Evolutionary conservation across 2,888 invertebrate genomes (phyloP).

Genomic region (Encarsia formosa): DNA sequence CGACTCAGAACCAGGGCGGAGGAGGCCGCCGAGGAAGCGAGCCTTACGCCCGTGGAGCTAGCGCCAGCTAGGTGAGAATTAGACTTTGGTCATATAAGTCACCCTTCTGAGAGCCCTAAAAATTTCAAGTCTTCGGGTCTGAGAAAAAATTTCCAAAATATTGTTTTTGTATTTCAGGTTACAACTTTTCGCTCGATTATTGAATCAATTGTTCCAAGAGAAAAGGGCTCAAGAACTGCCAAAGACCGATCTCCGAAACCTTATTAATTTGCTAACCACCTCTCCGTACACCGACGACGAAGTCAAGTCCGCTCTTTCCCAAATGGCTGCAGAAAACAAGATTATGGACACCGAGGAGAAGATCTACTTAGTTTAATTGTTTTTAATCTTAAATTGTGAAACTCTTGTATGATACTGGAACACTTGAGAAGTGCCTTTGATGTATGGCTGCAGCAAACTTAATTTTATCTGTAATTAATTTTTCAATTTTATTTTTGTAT

Average conservation of each 20-base stretch:
- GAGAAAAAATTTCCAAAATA: not conserved
- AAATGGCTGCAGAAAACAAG: slow-evolving; percentile 87
- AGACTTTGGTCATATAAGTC: too few relatives aligned
- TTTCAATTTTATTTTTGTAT: too few relatives aligned
- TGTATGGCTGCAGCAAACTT: too few relatives aligned
- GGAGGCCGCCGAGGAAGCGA: too few relatives aligned
- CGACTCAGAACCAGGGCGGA: too few relatives aligned
- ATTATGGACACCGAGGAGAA: slow-evolving; percentile 86
- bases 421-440: too few relatives aligned
- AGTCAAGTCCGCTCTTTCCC: slow-evolving; percentile 71
- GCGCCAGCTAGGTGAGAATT: too few relatives aligned
- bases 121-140: not conserved
- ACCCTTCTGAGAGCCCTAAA: too few relatives aligned
- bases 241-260: slow-evolving; percentile 61
- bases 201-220: slow-evolving; percentile 74
- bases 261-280: slow-evolving; percentile 62
- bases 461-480: too few relatives aligned
- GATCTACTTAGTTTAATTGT: slow-evolving; percentile 70
- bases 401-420: too few relatives aligned
- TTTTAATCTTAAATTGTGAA: slow-evolving; percentile 1
- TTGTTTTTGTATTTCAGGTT: slow-evolving; percentile 49
- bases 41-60: too few relatives aligned
- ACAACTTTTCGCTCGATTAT: slow-evolving; percentile 65
- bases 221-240: slow-evolving; percentile 73
- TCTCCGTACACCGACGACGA: slow-evolving; percentile 66